Evolutionary conservation across 1,140 invertebrate species (phyloP).

Genomic region (Achatina immaculata): DNA sequence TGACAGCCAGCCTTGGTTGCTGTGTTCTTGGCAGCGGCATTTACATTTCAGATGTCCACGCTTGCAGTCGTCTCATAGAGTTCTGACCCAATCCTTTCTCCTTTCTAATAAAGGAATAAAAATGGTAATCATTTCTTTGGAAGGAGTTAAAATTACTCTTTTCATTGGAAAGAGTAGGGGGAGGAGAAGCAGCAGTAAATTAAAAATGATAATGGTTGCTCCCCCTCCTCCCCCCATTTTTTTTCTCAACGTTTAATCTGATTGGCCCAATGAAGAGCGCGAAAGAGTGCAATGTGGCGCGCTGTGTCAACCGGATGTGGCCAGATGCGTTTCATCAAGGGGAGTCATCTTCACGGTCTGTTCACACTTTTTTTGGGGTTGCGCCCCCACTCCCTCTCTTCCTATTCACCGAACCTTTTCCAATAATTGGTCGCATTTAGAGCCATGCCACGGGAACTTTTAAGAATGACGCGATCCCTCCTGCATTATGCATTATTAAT

Average conservation of each 20-base stretch:
- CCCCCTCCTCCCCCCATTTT: not conserved
- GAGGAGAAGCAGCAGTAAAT: no score
- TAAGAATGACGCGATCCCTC: not conserved
- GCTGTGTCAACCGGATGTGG: not conserved
- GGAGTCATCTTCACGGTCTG: conserved; percentile 7
- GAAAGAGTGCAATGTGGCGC: not conserved
- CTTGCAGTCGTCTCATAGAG: no score
- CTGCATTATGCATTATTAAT: not conserved
- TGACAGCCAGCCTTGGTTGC: no score
- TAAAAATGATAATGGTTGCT: not conserved
- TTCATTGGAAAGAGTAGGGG: no score
- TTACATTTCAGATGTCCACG: no score
- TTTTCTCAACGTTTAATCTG: not conserved
- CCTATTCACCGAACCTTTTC: no score
- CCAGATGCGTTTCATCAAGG: conserved; percentile 11
- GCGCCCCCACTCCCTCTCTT: no score
- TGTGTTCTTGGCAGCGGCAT: no score
- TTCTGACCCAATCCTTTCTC: no score
- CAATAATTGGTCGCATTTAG: not conserved
- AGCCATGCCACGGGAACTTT: not conserved
- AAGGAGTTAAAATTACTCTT: no score
- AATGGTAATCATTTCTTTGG: no score
- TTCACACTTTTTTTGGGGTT: conserved; percentile 14
- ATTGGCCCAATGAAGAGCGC: not conserved
- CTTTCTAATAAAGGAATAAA: no score